Evolutionary conservation across 2,113 vertebrate species (phyloP).

Genomic region (Gadus macrocephalus): DNA sequence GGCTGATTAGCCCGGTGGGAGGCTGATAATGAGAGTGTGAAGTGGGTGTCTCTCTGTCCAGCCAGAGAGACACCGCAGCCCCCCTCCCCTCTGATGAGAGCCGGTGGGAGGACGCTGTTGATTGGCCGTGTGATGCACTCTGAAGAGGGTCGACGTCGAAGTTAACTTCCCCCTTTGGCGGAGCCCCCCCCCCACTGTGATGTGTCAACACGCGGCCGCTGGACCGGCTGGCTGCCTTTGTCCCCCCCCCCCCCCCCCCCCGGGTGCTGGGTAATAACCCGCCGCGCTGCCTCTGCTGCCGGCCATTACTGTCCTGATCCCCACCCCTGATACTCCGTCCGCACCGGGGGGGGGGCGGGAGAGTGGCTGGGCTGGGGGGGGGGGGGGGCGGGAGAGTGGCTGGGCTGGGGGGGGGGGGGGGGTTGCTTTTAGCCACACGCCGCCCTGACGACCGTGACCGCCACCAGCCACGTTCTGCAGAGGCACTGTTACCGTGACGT

Average conservation of each 20-base stretch:
- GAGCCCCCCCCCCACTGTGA: conserved; percentile 56
- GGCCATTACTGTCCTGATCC: conserved; percentile 42
- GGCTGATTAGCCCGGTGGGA: conserved; percentile 39
- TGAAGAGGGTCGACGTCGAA: conserved; percentile 64
- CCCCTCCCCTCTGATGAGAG: conserved; percentile 42
- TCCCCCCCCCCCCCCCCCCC: conserved; percentile 42
- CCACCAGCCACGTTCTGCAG: not conserved
- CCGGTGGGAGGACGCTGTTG: conserved; percentile 35
- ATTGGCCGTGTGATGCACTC: conserved; percentile 47
- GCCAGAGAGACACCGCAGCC: conserved; percentile 26
- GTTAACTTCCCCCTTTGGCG: conserved; percentile 72
- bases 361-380: conserved; percentile 28
- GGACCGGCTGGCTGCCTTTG: conserved; percentile 69
- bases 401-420: conserved; percentile 21
- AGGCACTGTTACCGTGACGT: not conserved
- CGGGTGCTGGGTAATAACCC: conserved; percentile 57
- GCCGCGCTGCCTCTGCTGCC: conserved; percentile 33
- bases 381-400: too few relatives aligned
- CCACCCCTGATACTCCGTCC: conserved; percentile 29
- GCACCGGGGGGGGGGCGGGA: conserved; percentile 37
- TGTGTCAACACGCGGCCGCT: conserved; percentile 58
- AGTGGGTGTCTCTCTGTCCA: conserved; percentile 40
- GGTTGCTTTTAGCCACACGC: not conserved
- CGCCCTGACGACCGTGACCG: not conserved
- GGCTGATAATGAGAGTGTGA: conserved; percentile 52